Conservation (phyloP, 2,113 vertebrate genomes). For the Tenrec ecaudatus region DNA sequence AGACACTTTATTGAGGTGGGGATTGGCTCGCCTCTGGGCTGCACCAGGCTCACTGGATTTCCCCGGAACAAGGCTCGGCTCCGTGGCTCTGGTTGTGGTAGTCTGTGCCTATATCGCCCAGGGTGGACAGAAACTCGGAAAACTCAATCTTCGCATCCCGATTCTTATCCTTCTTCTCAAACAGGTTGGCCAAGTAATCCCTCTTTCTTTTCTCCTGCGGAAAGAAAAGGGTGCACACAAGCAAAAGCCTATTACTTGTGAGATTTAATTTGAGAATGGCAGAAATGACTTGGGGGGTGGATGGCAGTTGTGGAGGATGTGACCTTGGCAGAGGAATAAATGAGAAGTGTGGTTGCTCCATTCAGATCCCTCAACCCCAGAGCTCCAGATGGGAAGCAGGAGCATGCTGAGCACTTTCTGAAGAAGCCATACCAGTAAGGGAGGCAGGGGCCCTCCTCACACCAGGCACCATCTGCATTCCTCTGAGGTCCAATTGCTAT, state of each 20-base stretch:
- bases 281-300: fast-evolving
- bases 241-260: neutral
- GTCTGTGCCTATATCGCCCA: neutral
- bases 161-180: neutral
- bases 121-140: neutral
- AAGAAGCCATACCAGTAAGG: too few relatives aligned
- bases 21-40: neutral
- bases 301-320: too few relatives aligned
- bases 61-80: fast-evolving
- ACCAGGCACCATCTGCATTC: too few relatives aligned
- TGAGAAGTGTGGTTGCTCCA: too few relatives aligned
- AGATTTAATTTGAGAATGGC: too few relatives aligned
- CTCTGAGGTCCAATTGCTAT: too few relatives aligned
- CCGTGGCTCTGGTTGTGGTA: neutral
- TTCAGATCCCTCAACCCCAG: too few relatives aligned
- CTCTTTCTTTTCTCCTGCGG: neutral
- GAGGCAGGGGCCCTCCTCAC: too few relatives aligned
- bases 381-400: too few relatives aligned
- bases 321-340: too few relatives aligned
- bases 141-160: neutral
- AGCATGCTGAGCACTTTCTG: too few relatives aligned
- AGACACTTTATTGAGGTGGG: neutral
- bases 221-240: neutral
- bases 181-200: neutral
- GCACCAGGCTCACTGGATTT: neutral